Evolutionary conservation across 2,888 invertebrate species (phyloP), one percentile per base, ranked within the genome.

Genomic region (Graphium colonna): DNA sequence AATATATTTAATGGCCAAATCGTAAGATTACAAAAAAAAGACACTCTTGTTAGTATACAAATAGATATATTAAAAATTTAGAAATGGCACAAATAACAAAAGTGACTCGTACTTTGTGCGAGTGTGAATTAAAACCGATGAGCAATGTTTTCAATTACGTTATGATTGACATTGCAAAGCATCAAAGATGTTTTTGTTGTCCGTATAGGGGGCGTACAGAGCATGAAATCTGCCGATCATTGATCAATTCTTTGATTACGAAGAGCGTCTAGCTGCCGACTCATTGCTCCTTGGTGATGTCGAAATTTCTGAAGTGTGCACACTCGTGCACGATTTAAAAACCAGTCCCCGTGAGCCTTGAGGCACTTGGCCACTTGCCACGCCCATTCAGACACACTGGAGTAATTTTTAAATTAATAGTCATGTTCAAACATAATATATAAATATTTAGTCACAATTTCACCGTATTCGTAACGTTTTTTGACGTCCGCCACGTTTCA

Each of bases 281-380:
- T 52, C 47, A 47, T 43, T 43, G 40, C 52, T 47, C 33, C 68
- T 70, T 66, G 69, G 62, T 68, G 75, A 77, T 81, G 76, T 81
- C 67, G 79, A 81, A 83, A 84, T 76, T 73, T 77, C 65, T 77
- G 74, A 78, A 82, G 78, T 79, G 73, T 73, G 65, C 68, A 74
- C 71, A 77, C 72, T 72, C 70, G 71, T 69, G 70, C 69, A 77
- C 73, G 75, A 75, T 78, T 77, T 75, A 79, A 82, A 83, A 86
- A 82, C 80, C 77, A 72, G 82, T 82, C 76, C 72, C 67, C 62
- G 73, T 68, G 73, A 71, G 76, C 81, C 82, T 83, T 85, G 79
- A 67, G 79, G 73, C 73, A 78, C 71, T 82, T 82, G 81, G 81
- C 75, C 71, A 73, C 64, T 75, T 80, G 84, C 86, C 86, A 84